These are phyloP conservation scores for Mormyrus proboscirostris DNA, from an alignment of 2,797 vertebrate genomes.

Conservation along the genomic window DNA sequence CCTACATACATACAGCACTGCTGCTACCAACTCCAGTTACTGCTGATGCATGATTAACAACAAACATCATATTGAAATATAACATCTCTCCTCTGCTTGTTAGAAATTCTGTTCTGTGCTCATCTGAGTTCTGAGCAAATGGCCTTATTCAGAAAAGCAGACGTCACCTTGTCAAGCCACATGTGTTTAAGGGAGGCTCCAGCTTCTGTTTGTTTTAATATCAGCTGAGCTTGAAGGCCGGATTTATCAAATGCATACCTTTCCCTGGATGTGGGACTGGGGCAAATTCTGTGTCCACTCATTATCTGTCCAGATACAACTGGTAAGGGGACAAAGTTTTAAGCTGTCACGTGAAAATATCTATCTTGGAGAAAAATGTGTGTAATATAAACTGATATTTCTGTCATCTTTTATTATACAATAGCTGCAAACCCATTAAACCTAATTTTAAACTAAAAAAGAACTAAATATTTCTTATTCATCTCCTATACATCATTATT, in stretches of 20 bases:
- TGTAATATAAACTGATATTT: slow-evolving; percentile 21
- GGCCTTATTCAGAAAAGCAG: background rate
- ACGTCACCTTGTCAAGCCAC: background rate
- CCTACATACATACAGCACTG: background rate
- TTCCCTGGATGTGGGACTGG: background rate
- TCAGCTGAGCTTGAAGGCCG: background rate
- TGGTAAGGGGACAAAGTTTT: background rate
- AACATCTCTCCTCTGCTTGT: background rate
- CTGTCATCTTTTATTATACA: slow-evolving; percentile 42
- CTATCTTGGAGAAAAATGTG: background rate
- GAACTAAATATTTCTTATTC: slow-evolving; percentile 51
- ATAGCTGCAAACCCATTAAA: slow-evolving; percentile 49
- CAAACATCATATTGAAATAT: background rate
- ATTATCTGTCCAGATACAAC: background rate
- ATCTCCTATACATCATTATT: slow-evolving; percentile 54
- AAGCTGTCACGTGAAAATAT: background rate
- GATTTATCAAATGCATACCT: background rate
- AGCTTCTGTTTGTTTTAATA: background rate
- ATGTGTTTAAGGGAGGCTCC: background rate
- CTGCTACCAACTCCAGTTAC: background rate
- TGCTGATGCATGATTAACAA: background rate
- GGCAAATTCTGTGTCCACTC: background rate
- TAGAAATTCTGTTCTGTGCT: background rate
- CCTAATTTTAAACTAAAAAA: slow-evolving; percentile 54
- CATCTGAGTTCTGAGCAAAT: background rate